Base-by-base conservation (phyloP, 2,888 invertebrate genomes). In the Arrhopalites spinosus region DNA sequence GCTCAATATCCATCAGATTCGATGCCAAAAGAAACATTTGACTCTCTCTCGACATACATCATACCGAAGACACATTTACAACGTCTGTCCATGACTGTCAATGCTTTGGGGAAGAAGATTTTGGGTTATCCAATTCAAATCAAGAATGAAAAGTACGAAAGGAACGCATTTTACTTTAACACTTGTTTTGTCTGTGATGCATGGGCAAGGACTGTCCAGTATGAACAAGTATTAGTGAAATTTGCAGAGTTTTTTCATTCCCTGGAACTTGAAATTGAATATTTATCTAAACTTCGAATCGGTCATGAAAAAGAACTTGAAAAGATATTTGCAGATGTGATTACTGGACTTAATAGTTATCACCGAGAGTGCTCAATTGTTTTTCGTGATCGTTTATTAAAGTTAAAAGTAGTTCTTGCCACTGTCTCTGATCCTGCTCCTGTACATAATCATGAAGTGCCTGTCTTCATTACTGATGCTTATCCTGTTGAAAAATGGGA, bases 81-180 rank as follows among this genome's bases (percentile, higher is more conserved):
- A 84, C 89, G 93, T 81, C 93, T 94, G 84, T 92, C 94, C 11
- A 92, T 98, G 85, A 96, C 96, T 8, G 93, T 97, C 90, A 92
- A 92, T 56, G 88, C 92, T 0, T 87, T 90, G 36, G 93, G 93
- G 36, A 91, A 92, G 84, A 96, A 96, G 87, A 94, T 97, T 81
- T 89, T 97, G 20, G 96, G 96, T 0, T 96, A 93, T 86, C 97
- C 97, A 0, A 93, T 96, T 56, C 90, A 92, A 80, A 96, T 98
- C 76, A 92, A 94, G 83, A 91, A 93, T 86, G 90, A 92, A 69
- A 92, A 94, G 84, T 98, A 98, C 86, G 91, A 92, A 17, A 88
- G 98, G 73, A 98, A 98, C 86, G 94, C 94, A n/a, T 93, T 95
- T 84, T 92, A 96, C 78, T 98, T 98, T 87, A 98, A 98, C 87